Conservation (phyloP, 2,797 vertebrate species). For the Helostoma temminkii region DNA sequence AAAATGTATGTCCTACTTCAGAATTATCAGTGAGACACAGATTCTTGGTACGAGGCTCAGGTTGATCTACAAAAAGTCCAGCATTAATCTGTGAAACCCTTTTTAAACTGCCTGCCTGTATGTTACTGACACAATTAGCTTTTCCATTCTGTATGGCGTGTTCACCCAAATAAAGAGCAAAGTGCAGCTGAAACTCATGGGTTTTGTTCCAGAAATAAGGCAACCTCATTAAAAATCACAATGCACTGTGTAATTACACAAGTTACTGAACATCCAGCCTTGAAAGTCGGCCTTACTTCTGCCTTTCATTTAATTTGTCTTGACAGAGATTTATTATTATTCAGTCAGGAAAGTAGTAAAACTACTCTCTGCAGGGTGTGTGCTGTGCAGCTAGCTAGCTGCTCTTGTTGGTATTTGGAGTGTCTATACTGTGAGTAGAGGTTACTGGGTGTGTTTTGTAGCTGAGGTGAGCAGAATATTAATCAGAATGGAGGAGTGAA, state of each 20-base stretch:
- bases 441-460: constrained; percentile 24
- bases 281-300: neutral
- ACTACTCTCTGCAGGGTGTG: neutral
- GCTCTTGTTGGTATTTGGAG: constrained; percentile 14
- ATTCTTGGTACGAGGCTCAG: constrained; percentile 24
- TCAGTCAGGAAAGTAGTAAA: neutral
- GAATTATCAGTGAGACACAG: constrained; percentile 38
- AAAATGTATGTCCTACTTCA: constrained; percentile 58
- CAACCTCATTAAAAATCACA: neutral
- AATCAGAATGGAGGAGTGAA: constrained; percentile 22
- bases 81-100: constrained; percentile 24
- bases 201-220: neutral
- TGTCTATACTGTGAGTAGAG: constrained; percentile 25
- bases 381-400: neutral
- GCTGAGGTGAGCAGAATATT: constrained; percentile 53
- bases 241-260: neutral
- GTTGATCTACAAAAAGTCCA: constrained; percentile 41
- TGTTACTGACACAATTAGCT: neutral
- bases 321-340: neutral
- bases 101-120: neutral
- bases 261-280: neutral
- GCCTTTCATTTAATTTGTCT: neutral
- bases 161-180: neutral
- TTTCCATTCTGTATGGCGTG: neutral
- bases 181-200: neutral